Conservation (phyloP, 2,888 invertebrate species). For the Exephanes ischioxanthus region DNA sequence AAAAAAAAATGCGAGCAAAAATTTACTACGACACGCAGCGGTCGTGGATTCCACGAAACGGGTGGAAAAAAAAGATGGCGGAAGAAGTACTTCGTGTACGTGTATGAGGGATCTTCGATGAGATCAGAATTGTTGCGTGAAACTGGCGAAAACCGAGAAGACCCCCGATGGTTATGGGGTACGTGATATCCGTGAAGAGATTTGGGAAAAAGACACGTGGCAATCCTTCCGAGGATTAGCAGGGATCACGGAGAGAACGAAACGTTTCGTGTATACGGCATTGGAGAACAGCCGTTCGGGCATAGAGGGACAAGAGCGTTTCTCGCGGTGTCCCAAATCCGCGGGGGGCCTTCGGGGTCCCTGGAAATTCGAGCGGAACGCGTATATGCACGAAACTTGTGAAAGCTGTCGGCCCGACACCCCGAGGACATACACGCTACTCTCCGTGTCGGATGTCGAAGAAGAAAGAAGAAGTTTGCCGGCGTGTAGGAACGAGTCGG, state of each 20-base stretch:
- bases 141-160: slow-evolving; percentile 9
- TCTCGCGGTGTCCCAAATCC: slow-evolving; percentile 64
- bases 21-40: neutral
- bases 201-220: slow-evolving; percentile 59
- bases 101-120: slow-evolving; percentile 31
- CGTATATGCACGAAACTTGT: slow-evolving; percentile 38
- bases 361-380: slow-evolving; percentile 65
- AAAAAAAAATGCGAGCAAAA: neutral
- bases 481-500: neutral
- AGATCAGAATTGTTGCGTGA: slow-evolving; percentile 51
- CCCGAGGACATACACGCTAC: neutral
- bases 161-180: slow-evolving; percentile 5
- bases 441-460: slow-evolving; percentile 5
- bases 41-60: neutral
- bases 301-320: slow-evolving; percentile 30
- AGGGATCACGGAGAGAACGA: slow-evolving; percentile 13
- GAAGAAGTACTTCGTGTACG: slow-evolving; percentile 4
- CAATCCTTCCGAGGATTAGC: slow-evolving; percentile 69
- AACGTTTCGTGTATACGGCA: neutral
- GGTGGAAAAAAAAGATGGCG: neutral
- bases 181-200: slow-evolving; percentile 48
- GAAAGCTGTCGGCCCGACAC: slow-evolving; percentile 6
- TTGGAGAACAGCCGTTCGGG: slow-evolving; percentile 34
- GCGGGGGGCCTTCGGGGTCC: slow-evolving; percentile 52
- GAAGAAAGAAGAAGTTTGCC: slow-evolving; percentile 1